Percentiles rank a stretch among this genome's conserved stretches.
Conservation (phyloP, 2,113 vertebrate species). For the Apistogramma diplotaenia region DNA sequence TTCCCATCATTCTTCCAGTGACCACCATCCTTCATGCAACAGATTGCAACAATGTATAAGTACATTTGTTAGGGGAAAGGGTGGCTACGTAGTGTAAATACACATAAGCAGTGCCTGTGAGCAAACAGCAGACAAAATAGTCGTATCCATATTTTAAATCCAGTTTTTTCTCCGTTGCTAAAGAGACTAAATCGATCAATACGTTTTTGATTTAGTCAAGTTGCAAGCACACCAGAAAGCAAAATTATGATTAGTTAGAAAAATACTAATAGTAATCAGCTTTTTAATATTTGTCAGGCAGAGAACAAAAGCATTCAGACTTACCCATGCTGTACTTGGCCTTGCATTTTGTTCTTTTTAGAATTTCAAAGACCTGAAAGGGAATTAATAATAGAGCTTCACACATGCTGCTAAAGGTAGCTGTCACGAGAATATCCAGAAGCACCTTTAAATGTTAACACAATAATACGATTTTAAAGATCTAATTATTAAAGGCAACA, state of each 20-base stretch:
- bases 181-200: neutral
- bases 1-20: too few species aligned
- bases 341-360: slow-evolving; percentile 94
- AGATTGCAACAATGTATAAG: too few species aligned
- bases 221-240: neutral
- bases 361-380: slow-evolving; percentile 89
- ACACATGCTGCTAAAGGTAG: neutral
- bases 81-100: too few species aligned
- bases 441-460: neutral
- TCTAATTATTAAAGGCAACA: neutral
- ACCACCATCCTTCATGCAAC: too few species aligned
- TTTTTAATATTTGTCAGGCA: neutral
- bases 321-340: slow-evolving; percentile 97
- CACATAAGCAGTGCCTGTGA: too few species aligned
- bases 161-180: too few species aligned
- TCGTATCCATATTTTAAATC: too few species aligned
- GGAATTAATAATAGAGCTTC: neutral
- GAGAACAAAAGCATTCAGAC: slow-evolving; percentile 21
- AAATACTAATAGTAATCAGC: neutral
- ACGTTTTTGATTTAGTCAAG: neutral
- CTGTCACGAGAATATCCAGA: neutral
- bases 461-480: neutral
- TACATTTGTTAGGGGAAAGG: too few species aligned
- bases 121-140: too few species aligned
- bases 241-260: neutral